phyloP scores from a whole-genome alignment of 1,140 invertebrate genomes.

The Atta cephalotes region DNA sequence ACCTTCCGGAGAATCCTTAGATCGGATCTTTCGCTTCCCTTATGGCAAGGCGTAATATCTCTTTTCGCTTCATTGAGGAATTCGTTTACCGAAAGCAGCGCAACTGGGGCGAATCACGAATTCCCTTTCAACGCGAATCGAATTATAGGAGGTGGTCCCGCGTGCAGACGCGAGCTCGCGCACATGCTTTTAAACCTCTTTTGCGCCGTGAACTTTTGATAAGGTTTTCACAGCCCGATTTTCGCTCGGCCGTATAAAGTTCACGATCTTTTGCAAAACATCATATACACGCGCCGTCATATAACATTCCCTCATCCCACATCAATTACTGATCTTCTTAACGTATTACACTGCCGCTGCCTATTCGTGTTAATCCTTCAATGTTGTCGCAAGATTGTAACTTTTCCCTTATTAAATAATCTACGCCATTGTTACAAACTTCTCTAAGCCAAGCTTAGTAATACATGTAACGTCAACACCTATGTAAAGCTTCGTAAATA shows the following conservation, averaged over 20 bases:
- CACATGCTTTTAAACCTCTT: slow-evolving; percentile 20
- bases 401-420: slow-evolving; percentile 36
- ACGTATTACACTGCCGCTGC: background rate
- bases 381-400: slow-evolving; percentile 23
- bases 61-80: slow-evolving; percentile 62
- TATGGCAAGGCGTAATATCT: slow-evolving; percentile 45
- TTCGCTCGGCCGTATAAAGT: slow-evolving; percentile 20
- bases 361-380: slow-evolving; percentile 27
- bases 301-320: background rate
- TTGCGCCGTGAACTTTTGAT: slow-evolving; percentile 58
- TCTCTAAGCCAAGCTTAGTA: background rate
- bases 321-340: slow-evolving; percentile 25
- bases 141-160: slow-evolving; percentile 11
- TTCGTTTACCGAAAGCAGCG: slow-evolving; percentile 54
- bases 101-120: slow-evolving; percentile 42
- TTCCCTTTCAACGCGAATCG: slow-evolving; percentile 42
- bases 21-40: slow-evolving; percentile 21
- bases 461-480: background rate
- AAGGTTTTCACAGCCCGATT: slow-evolving; percentile 34
- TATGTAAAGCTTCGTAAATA: background rate
- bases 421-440: slow-evolving; percentile 13
- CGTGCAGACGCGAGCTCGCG: background rate
- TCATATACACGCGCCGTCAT: background rate
- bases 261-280: slow-evolving; percentile 11
- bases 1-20: background rate